Evolutionary conservation across 2,888 invertebrate species (phyloP).

Genomic region (Hemicrepidius hirtus): DNA sequence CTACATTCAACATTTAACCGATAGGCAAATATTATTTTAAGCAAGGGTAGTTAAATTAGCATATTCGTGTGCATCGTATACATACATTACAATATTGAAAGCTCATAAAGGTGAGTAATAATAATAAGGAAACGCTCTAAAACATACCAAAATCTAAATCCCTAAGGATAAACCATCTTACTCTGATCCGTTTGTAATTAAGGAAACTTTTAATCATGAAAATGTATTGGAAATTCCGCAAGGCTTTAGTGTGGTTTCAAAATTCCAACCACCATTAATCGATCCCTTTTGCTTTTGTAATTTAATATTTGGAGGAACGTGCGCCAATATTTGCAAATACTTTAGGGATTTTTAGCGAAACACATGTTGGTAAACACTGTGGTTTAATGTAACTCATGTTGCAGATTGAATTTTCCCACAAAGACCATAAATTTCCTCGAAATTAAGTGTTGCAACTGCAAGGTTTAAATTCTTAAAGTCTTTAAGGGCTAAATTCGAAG

Average conservation of each 20-base stretch:
- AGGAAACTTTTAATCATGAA: neutral
- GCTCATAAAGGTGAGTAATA: neutral
- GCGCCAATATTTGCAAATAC: conserved; percentile 67
- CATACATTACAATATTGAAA: conserved; percentile 34
- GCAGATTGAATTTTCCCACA: conserved; percentile 47
- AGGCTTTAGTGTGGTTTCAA: conserved; percentile 26
- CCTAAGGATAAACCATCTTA: neutral
- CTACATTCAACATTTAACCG: conserved; percentile 42
- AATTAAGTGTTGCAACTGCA: too few species aligned
- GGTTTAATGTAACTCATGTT: conserved; percentile 45
- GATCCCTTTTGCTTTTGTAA: conserved; percentile 61
- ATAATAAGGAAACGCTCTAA: too few species aligned
- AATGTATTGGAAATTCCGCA: neutral
- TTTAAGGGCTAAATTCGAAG: too few species aligned
- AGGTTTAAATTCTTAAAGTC: too few species aligned
- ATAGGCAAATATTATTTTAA: conserved; percentile 52
- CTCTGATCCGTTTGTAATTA: neutral
- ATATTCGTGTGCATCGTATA: conserved; percentile 44
- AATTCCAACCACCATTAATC: conserved; percentile 31
- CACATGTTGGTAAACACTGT: conserved; percentile 63
- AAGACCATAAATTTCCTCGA: conserved; percentile 21
- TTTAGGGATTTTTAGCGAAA: conserved; percentile 62
- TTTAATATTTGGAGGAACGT: conserved; percentile 63
- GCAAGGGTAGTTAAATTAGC: conserved; percentile 49
- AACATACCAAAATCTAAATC: too few species aligned